A percentile compares a stretch with the other conserved stretches of the same genome.
Conservation (phyloP, 1,140 invertebrate species). For the Hylyphantes graminicola region DNA sequence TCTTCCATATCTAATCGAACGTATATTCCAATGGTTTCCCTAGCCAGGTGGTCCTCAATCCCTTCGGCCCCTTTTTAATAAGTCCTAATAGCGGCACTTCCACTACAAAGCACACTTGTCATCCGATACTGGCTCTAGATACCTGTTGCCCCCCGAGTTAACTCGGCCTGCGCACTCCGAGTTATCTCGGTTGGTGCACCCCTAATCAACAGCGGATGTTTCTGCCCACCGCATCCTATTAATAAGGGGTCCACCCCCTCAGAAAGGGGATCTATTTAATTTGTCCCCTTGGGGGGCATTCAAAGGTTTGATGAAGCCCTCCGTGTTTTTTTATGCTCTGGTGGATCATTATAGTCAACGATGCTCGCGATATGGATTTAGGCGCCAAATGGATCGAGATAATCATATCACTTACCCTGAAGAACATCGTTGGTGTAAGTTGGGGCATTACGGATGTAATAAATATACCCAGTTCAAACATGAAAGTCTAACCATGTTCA, state of each 20-base stretch:
- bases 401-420: neutral
- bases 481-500: too few species aligned
- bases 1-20: neutral
- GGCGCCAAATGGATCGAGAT: constrained; percentile 8
- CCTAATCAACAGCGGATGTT: constrained; percentile 38
- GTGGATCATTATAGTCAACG: constrained; percentile 9
- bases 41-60: constrained; percentile 23
- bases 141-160: constrained; percentile 18
- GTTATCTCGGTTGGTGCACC: neutral
- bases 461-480: too few species aligned
- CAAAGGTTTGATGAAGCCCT: constrained; percentile 1
- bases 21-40: neutral
- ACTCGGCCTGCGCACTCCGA: too few species aligned
- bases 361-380: neutral
- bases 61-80: constrained; percentile 24
- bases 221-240: constrained; percentile 45
- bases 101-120: constrained; percentile 1
- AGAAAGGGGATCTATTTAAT: constrained; percentile 40
- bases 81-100: constrained; percentile 15
- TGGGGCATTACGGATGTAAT: too few species aligned
- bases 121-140: constrained; percentile 22
- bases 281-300: constrained; percentile 25
- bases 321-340: constrained; percentile 2
- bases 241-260: neutral
- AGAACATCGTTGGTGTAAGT: too few species aligned